phyloP scores from a whole-genome alignment of 64 coral and sea anemone genomes.

The Exaiptasia diaphana region DNA sequence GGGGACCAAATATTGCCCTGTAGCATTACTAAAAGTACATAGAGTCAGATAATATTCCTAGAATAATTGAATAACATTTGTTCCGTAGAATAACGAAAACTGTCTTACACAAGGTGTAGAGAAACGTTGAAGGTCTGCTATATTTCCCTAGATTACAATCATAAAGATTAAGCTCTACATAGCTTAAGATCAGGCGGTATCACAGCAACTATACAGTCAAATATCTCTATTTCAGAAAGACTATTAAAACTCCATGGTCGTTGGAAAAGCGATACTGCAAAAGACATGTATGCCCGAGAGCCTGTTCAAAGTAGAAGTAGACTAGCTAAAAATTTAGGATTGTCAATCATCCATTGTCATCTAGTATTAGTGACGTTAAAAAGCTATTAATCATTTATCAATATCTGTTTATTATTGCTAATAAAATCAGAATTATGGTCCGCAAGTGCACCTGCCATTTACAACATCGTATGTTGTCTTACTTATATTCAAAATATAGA shows the following conservation, averaged over 20 bases:
- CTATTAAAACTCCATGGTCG: conserved; percentile 14
- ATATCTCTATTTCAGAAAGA: conserved; percentile 3
- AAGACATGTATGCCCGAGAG: conserved; percentile 25
- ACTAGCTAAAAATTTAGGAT: no score
- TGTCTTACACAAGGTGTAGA: conserved; percentile 34
- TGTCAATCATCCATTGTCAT: no score
- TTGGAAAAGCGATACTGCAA: conserved; percentile 4
- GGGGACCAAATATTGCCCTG: conserved; percentile 6
- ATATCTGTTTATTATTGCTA: no score
- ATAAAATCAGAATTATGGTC: no score
- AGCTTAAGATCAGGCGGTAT: conserved; percentile 7
- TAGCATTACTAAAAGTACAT: conserved; percentile 6
- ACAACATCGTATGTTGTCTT: no score
- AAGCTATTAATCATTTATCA: no score
- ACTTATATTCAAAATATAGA: no score
- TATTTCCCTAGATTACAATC: not conserved
- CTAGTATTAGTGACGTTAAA: no score
- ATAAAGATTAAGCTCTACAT: not conserved
- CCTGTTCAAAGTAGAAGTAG: no score
- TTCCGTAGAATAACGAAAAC: not conserved
- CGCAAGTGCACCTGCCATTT: no score
- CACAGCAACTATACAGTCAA: not conserved
- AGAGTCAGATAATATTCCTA: not conserved
- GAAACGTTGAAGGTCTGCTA: conserved; percentile 8
- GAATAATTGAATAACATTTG: not conserved